phyloP scores from a whole-genome alignment of 1,140 invertebrate genomes.

The Bombus sibiricus region DNA sequence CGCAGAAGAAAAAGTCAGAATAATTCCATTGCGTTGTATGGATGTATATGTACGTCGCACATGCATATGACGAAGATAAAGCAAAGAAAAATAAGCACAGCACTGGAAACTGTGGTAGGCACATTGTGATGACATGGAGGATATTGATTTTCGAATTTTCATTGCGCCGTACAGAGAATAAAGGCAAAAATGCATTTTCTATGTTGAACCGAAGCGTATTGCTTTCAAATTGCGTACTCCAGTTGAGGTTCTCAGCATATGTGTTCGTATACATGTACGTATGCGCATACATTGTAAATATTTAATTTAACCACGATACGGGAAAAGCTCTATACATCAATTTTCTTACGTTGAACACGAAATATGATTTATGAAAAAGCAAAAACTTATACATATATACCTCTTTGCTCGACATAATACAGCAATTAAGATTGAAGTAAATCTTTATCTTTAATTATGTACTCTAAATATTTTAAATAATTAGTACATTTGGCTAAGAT shows the following conservation, averaged over 20 bases:
- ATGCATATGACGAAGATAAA: constrained; percentile 25
- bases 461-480: background rate
- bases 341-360: background rate
- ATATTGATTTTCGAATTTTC: constrained; percentile 70
- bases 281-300: constrained; percentile 36
- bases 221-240: constrained; percentile 44
- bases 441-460: background rate
- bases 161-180: constrained; percentile 49
- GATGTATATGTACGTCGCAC: background rate
- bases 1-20: background rate
- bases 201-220: constrained; percentile 16
- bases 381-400: background rate
- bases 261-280: background rate
- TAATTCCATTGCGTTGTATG: background rate
- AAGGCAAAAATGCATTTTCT: constrained; percentile 48
- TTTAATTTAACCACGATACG: constrained; percentile 50
- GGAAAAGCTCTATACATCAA: background rate
- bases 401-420: background rate
- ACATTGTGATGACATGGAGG: constrained; percentile 54
- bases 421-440: background rate
- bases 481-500: background rate
- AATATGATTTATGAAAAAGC: constrained; percentile 7
- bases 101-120: constrained; percentile 50
- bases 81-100: constrained; percentile 57
- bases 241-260: background rate